phyloP scores from a whole-genome alignment of 92 coral and sea anemone genomes.

The Heteractis magnifica region DNA sequence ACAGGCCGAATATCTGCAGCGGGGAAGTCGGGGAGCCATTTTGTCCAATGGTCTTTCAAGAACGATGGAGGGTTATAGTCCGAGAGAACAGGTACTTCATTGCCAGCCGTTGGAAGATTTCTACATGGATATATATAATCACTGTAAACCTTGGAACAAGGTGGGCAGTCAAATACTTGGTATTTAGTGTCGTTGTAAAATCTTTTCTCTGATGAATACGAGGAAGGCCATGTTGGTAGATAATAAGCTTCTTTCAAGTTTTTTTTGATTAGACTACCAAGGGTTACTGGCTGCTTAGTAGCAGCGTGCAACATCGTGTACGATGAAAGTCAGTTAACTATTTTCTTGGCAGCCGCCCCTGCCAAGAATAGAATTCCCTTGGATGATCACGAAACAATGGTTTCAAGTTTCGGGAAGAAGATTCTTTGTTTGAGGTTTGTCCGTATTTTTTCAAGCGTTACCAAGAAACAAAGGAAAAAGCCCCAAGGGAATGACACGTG shows the following conservation, averaged over 20 bases:
- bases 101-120: conserved; percentile 43
- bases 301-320: not conserved
- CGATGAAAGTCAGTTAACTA: not conserved
- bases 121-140: conserved; percentile 25
- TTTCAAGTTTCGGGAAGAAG: too few species aligned
- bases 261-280: conserved; percentile 36
- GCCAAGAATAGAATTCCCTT: too few species aligned
- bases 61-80: conserved; percentile 38
- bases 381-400: too few species aligned
- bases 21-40: conserved; percentile 50
- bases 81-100: conserved; percentile 47
- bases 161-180: conserved; percentile 47
- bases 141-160: conserved; percentile 15
- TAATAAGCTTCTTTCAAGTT: conserved; percentile 32
- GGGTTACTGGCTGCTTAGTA: not conserved
- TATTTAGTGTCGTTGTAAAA: conserved; percentile 45
- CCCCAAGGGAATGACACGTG: too few species aligned
- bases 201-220: conserved; percentile 25
- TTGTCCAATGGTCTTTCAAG: conserved; percentile 50
- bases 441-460: too few species aligned
- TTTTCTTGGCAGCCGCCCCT: too few species aligned
- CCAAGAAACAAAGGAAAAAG: too few species aligned
- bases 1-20: conserved; percentile 27
- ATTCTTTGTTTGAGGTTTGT: too few species aligned
- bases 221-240: conserved; percentile 32